Conservation (phyloP, 1,140 invertebrate genomes). For the Euura saliciscinereae region DNA sequence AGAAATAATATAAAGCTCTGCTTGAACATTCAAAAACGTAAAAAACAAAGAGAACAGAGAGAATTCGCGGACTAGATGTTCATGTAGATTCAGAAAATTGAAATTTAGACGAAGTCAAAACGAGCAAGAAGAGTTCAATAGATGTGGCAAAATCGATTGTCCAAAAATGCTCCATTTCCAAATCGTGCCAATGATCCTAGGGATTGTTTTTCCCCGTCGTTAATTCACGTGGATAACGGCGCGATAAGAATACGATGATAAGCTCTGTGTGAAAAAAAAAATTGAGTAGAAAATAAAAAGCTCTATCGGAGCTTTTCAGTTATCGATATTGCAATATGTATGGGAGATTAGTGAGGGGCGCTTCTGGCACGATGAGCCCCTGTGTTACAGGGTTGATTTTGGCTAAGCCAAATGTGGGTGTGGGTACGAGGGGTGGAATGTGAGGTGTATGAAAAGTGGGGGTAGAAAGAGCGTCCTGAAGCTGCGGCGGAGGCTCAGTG, state of each 20-base stretch:
- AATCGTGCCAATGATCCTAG: no score
- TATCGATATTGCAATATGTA: constrained; percentile 18
- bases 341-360: constrained; percentile 27
- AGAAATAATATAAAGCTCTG: no score
- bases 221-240: no score
- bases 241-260: neutral
- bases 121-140: no score
- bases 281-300: neutral
- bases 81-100: no score
- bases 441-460: constrained; percentile 20
- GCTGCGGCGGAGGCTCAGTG: constrained; percentile 60
- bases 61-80: no score
- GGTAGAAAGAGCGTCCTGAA: constrained; percentile 55
- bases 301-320: neutral
- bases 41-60: no score
- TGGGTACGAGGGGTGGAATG: constrained; percentile 19
- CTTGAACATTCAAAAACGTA: no score
- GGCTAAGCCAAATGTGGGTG: neutral
- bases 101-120: no score
- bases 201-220: no score
- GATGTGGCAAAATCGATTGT: no score
- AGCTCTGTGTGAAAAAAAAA: neutral
- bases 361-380: constrained; percentile 16
- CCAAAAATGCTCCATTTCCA: no score
- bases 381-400: neutral